Evolutionary conservation across 2,888 invertebrate species (phyloP).

Genomic region (Amblyjoppa proteus): DNA sequence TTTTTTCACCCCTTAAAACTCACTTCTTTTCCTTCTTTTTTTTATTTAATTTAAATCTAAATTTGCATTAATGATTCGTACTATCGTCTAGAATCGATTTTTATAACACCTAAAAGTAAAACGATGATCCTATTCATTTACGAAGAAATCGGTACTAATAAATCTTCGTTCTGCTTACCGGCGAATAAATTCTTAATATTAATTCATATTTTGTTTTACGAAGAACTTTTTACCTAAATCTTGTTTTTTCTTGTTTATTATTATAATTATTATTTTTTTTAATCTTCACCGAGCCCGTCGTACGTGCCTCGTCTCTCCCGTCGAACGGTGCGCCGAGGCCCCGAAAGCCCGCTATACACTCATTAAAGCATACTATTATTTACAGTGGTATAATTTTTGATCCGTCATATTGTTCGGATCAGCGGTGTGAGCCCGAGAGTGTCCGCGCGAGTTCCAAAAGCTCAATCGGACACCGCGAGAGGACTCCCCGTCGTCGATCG

Average conservation of each 20-base stretch:
- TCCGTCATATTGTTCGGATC: conserved; percentile 33
- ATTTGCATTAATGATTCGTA: conserved; percentile 64
- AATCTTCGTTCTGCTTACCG: conserved; percentile 69
- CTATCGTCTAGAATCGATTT: conserved; percentile 79
- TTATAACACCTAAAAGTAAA: conserved; percentile 83
- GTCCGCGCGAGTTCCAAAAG: not conserved
- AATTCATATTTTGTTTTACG: conserved; percentile 66
- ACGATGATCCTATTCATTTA: conserved; percentile 78
- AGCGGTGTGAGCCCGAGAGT: not conserved
- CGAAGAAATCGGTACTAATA: conserved; percentile 72
- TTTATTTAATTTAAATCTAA: conserved; percentile 55
- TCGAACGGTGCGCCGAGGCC: conserved; percentile 44
- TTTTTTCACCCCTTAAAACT: conserved; percentile 50
- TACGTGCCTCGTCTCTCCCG: conserved; percentile 43
- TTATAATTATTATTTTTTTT: conserved; percentile 44
- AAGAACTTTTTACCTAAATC: conserved; percentile 68
- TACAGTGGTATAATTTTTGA: conserved; percentile 60
- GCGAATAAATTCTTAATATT: conserved; percentile 71
- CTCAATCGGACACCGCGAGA: not conserved
- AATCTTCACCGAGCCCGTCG: conserved; percentile 30
- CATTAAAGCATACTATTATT: conserved; percentile 72
- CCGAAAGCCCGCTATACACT: conserved; percentile 70
- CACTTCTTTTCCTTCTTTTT: conserved; percentile 28
- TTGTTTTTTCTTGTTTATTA: conserved; percentile 38
- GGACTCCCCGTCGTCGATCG: not conserved